phyloP scores from a whole-genome alignment of 2,888 invertebrate genomes.

The Cantharis rufa region DNA sequence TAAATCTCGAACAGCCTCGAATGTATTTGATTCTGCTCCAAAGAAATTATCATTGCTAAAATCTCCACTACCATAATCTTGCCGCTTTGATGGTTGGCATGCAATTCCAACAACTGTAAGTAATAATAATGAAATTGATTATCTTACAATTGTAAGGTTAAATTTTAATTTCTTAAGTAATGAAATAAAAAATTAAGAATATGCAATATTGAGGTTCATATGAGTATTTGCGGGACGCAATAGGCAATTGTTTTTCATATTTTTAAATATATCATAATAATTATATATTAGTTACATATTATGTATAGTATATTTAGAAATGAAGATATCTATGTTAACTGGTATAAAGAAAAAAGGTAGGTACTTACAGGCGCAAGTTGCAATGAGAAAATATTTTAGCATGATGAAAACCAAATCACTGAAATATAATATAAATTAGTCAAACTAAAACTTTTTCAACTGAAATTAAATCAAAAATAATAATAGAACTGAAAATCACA shows the following conservation, averaged over 20 bases:
- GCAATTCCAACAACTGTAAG: slow-evolving; percentile 1
- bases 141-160: background rate
- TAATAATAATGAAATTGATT: background rate
- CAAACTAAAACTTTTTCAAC: background rate
- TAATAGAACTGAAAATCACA: background rate
- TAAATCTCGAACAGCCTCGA: slow-evolving; percentile 19
- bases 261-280: too few relatives aligned
- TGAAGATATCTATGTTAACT: too few relatives aligned
- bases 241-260: too few relatives aligned
- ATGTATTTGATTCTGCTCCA: slow-evolving; percentile 36
- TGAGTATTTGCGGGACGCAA: too few relatives aligned
- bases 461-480: background rate
- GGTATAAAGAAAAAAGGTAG: background rate
- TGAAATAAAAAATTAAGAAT: too few relatives aligned
- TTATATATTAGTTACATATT: too few relatives aligned
- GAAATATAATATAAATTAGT: slow-evolving; percentile 2
- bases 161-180: too few relatives aligned
- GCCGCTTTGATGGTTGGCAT: slow-evolving; percentile 20
- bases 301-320: too few relatives aligned
- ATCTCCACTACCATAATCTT: slow-evolving; percentile 23
- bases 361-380: slow-evolving; percentile 35
- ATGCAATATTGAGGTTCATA: too few relatives aligned
- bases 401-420: slow-evolving; percentile 23
- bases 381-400: slow-evolving; percentile 30
- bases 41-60: slow-evolving; percentile 23